Base-by-base conservation (phyloP, 2,888 invertebrate genomes). In the Clistopyga incitator region DNA sequence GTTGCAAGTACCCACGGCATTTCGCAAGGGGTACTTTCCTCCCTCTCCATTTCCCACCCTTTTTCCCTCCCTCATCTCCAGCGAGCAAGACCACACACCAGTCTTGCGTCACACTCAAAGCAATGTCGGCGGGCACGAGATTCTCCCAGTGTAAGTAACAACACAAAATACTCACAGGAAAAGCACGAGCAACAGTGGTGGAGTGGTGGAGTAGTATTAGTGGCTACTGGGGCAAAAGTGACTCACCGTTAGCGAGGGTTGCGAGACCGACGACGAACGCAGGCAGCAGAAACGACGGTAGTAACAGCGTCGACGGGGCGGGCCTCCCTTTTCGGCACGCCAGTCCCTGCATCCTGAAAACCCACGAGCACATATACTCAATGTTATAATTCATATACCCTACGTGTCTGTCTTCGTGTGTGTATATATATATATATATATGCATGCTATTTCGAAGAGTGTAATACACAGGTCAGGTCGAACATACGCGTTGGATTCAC, bases 161-260 rank as follows among this genome's bases (percentile, higher is more conserved):
- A 45, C 42, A 56, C 18, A 68, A 54, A 34, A 54, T 42, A 71
- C 13, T 20, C 54, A 38, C 50, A 68, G n/a, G 50, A 34, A 13
- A 68, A 52, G 18, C 18, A 6, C 2, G n/a, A 50, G 68, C 18
- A 34, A 34, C 8, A 20, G 20, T 11, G 3, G 54, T 56, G 25
- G 25, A 13, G 54, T 56, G 25, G 25, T 56, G 3, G 18, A 18
- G 20, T 2, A 13, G 59, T 50, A 70, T 52, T 56, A 38, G 70
- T 84, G 83, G 84, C 84, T 15, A 84, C 87, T 88, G 70, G 86
- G 82, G 86, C 54, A 47, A 88, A 85, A 88, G 87, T 90, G 91
- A 92, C 92, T 93, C 90, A 93, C 93, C 93, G 88, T 92, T 90
- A 86, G 90, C 90, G 84, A 89, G 88, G 88, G 91, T 88, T 85